A percentile compares a stretch with the other conserved stretches of the same genome.
These are phyloP conservation scores for Axis porcinus DNA, from an alignment of 2,113 vertebrate genomes.

Conservation along the genomic window DNA sequence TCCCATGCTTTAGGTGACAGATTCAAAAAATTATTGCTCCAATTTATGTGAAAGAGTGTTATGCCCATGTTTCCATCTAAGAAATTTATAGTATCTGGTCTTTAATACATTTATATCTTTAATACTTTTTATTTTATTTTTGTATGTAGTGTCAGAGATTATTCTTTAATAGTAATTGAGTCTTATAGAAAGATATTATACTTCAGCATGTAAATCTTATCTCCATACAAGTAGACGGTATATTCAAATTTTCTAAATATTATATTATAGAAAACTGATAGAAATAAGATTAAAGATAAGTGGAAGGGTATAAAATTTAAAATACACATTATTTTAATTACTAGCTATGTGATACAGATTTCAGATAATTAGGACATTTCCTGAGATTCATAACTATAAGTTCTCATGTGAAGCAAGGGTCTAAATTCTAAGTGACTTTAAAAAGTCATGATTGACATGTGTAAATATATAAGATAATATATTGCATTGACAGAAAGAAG, in stretches of 20 bases:
- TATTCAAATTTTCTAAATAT: neutral
- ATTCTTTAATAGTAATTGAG: neutral
- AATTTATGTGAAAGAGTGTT: neutral
- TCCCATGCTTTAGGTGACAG: neutral
- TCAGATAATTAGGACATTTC: neutral
- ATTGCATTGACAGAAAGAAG: neutral
- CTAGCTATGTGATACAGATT: neutral
- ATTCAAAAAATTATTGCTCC: neutral
- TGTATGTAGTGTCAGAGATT: neutral
- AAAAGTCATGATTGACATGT: neutral
- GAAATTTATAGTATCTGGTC: neutral
- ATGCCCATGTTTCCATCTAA: neutral
- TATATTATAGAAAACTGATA: slow-evolving; percentile 37
- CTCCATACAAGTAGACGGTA: neutral
- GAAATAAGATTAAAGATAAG: slow-evolving; percentile 54
- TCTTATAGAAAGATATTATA: neutral
- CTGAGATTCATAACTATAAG: neutral
- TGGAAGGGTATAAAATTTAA: slow-evolving; percentile 17
- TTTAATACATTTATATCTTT: neutral
- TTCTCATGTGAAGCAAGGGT: neutral
- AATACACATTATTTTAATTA: slow-evolving; percentile 8
- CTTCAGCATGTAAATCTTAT: neutral
- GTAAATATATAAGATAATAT: neutral
- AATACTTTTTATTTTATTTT: neutral
- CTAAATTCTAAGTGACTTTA: neutral